These are phyloP conservation scores for Grammomys dolichurus DNA, from an alignment of 2,113 vertebrate genomes.

Conservation along the genomic window DNA sequence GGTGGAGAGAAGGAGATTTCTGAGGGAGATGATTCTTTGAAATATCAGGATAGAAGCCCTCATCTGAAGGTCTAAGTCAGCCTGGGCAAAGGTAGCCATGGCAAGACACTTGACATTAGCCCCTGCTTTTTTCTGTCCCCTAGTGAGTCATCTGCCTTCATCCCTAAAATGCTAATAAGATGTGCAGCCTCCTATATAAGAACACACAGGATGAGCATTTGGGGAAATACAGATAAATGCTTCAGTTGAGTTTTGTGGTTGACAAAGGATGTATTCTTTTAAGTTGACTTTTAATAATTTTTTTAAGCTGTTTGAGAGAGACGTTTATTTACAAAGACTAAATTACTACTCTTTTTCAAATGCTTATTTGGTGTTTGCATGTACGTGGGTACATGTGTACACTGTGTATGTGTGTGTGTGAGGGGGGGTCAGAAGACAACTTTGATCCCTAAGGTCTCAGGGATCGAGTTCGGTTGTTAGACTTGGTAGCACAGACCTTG, in stretches of 20 bases:
- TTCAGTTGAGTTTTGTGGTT: neutral
- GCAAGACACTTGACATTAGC: neutral
- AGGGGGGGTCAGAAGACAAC: neutral
- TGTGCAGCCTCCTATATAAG: neutral
- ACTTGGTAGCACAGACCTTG: neutral
- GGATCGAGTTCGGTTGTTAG: neutral
- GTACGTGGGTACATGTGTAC: neutral
- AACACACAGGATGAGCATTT: neutral
- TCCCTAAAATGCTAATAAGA: neutral
- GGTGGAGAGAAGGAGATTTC: neutral
- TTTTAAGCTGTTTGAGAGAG: neutral
- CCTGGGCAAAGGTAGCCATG: neutral
- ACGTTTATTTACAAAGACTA: neutral
- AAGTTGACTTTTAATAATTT: neutral
- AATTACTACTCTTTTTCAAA: neutral
- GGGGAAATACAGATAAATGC: neutral
- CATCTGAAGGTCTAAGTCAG: neutral
- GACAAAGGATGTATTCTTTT: neutral
- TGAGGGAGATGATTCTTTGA: neutral
- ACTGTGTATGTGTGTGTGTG: neutral
- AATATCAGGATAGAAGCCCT: neutral
- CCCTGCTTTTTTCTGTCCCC: neutral
- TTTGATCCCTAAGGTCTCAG: neutral
- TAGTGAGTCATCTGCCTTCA: neutral
- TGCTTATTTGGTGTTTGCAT: neutral